Evolutionary conservation across 2,113 vertebrate species (phyloP), one percentile per base, ranked within the genome.

Genomic region (Tiliqua scincoides): DNA sequence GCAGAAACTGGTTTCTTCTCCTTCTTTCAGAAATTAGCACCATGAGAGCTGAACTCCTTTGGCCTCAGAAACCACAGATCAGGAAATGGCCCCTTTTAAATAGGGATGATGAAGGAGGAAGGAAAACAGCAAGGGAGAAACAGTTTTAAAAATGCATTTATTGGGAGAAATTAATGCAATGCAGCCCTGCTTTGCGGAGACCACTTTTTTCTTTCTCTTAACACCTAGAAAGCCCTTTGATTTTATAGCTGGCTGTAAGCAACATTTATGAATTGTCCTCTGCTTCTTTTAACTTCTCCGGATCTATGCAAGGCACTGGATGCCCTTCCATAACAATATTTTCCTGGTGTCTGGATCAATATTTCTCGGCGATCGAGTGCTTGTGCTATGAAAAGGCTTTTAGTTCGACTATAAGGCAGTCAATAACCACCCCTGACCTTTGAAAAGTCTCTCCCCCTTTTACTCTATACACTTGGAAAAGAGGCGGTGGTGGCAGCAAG

Each of bases 361-460:
- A 84, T 85, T 90, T 91, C 87, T 78, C 90, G 85, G 85, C 71
- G 81, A 82, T 91, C 86, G 82, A 94, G 85, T 90, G 78, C 81
- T 91, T 93, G 91, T 92, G 83, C 84, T 92, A 87, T 92, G 91
- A 91, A 91, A 92, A 93, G 85, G 83, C 77, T 94, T 93, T 94
- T 90, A 94, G 87, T 86, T 30, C 81, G 85, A 62, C 84, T 89
- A 86, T 78, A 82, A 90, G 91, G 88, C 83, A 87, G 88, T 95
- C 93, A 87, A 91, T 95, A 94, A 87, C 84, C 85, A 63, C 12
- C 85, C 73, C 61, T 89, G 91, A 93, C 92, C 93, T 95, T 96
- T 94, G 72, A 76, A 90, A 94, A 83, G 87, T 6, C 79, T 57
- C 57, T 20, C 62, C 12, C n/a, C n/a, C 61, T 84, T 83, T 85